These are phyloP conservation scores for Temnothorax unifasciatus DNA, from an alignment of 2,888 invertebrate species.

Conservation along the genomic window DNA sequence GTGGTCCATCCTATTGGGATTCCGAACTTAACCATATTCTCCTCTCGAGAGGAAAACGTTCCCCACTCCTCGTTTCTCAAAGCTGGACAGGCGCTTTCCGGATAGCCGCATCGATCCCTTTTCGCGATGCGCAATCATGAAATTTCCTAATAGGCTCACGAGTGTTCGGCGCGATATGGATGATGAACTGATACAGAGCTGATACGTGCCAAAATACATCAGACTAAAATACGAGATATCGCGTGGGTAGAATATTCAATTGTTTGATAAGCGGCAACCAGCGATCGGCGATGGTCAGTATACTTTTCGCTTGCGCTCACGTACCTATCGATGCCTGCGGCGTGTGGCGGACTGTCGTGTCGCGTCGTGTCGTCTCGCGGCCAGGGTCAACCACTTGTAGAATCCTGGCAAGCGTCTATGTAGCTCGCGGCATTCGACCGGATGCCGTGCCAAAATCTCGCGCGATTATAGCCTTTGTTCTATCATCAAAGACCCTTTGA, in stretches of 20 bases:
- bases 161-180: background rate
- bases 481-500: slow-evolving; percentile 51
- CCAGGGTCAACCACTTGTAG: slow-evolving; percentile 84
- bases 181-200: background rate
- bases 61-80: slow-evolving; percentile 31
- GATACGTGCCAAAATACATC: background rate
- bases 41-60: slow-evolving; percentile 21
- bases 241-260: background rate
- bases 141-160: background rate
- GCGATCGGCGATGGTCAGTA: slow-evolving; percentile 24
- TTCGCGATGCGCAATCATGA: background rate
- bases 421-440: slow-evolving; percentile 38
- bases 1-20: slow-evolving; percentile 66
- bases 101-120: background rate
- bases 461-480: slow-evolving; percentile 48
- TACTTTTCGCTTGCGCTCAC: slow-evolving; percentile 51
- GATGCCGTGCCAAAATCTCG: slow-evolving; percentile 64
- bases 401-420: slow-evolving; percentile 76
- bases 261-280: background rate
- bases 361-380: slow-evolving; percentile 63
- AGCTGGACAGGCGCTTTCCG: background rate
- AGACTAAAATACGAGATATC: background rate
- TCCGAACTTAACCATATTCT: slow-evolving; percentile 68
- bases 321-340: slow-evolving; percentile 70
- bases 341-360: slow-evolving; percentile 11